Percentiles rank a stretch among this genome's conserved stretches.
These are phyloP conservation scores for Anolis apletophallus DNA, from an alignment of 2,797 vertebrate genomes.

Conservation along the genomic window DNA sequence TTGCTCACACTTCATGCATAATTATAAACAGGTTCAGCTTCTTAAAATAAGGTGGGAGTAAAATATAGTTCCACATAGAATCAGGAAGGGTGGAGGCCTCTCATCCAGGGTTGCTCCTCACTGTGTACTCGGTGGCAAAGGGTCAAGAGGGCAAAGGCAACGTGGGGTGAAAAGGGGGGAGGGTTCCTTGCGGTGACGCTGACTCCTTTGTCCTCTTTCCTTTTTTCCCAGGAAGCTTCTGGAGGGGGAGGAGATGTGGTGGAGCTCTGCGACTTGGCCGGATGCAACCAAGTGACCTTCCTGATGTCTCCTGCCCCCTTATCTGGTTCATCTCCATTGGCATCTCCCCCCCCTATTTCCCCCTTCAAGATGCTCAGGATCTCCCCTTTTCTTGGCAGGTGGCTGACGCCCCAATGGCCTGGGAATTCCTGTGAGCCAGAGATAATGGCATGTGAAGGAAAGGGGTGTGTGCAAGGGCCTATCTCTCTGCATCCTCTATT, in stretches of 20 bases:
- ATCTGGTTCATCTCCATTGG: neutral
- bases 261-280: constrained; percentile 61
- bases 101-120: no score
- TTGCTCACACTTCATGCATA: no score
- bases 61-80: no score
- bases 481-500: no score
- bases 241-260: constrained; percentile 82
- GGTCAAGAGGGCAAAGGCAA: no score
- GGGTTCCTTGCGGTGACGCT: neutral
- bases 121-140: no score
- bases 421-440: neutral
- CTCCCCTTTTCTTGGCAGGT: neutral
- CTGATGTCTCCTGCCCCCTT: neutral
- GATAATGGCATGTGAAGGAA: neutral
- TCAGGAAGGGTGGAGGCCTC: no score
- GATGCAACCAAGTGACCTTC: rapidly evolving
- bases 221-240: constrained; percentile 81
- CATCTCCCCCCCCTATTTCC: rapidly evolving
- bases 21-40: no score
- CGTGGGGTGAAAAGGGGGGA: neutral
- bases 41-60: no score
- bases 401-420: no score
- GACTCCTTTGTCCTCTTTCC: neutral
- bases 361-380: rapidly evolving
- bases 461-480: neutral